phyloP scores from a whole-genome alignment of 1,140 invertebrate genomes.

The Antheraea mylitta region DNA sequence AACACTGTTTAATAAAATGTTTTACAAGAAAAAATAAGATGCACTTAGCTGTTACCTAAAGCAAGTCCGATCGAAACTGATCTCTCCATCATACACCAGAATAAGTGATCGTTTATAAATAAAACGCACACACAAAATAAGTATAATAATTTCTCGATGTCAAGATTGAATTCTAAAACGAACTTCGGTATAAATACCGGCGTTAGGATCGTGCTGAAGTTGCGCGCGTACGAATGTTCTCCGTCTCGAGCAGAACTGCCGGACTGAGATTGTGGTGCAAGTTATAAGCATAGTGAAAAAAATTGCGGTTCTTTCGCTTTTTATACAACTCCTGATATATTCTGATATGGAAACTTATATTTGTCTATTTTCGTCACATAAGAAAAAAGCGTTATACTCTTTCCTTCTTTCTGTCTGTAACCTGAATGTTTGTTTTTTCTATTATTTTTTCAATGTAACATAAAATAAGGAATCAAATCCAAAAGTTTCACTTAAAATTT shows the following conservation, averaged over 20 bases:
- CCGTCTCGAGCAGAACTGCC: neutral
- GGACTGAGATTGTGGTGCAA: constrained; percentile 9
- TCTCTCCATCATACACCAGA: constrained; percentile 10
- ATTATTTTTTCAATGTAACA: too few species aligned
- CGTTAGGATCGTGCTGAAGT: constrained; percentile 8
- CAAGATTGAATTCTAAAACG: constrained; percentile 7
- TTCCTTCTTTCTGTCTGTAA: too few species aligned
- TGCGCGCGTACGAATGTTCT: neutral
- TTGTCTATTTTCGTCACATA: too few species aligned
- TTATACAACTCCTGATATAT: too few species aligned
- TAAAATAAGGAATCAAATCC: too few species aligned
- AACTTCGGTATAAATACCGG: neutral
- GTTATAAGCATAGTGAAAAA: constrained; percentile 8
- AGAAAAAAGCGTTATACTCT: too few species aligned
- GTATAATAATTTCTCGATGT: constrained; percentile 9
- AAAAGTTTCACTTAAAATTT: too few species aligned
- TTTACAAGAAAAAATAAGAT: neutral
- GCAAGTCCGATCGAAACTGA: constrained; percentile 2
- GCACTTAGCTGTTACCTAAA: constrained; percentile 10
- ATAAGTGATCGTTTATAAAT: constrained; percentile 10
- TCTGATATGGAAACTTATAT: too few species aligned
- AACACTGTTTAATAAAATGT: neutral
- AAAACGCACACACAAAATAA: constrained; percentile 4
- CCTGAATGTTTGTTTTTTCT: too few species aligned
- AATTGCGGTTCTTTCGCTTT: too few species aligned